Evolutionary conservation across 1,140 invertebrate genomes (phyloP).

Genomic region (Eumaeus atala): DNA sequence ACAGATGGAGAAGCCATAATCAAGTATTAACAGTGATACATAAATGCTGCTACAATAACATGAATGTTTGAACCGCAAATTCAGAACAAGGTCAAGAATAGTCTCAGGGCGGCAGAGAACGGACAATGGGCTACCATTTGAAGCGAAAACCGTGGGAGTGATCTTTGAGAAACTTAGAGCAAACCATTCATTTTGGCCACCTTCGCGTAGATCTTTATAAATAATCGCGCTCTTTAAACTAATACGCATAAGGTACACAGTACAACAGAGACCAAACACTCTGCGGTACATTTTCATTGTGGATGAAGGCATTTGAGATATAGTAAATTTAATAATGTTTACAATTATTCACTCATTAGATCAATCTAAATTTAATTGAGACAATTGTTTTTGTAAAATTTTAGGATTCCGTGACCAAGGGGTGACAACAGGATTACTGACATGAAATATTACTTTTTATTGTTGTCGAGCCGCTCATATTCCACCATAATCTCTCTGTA

Average conservation of each 20-base stretch:
- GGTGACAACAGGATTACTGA: too few species aligned
- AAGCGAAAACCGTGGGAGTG: slow-evolving; percentile 52
- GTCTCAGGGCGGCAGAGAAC: slow-evolving; percentile 47
- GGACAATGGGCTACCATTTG: slow-evolving; percentile 52
- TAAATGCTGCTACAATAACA: not conserved
- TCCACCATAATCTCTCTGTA: too few species aligned
- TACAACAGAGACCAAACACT: not conserved
- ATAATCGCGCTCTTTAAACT: not conserved
- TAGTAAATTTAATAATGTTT: slow-evolving; percentile 9
- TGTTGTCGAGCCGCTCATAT: too few species aligned
- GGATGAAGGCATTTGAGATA: slow-evolving; percentile 1
- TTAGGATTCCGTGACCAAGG: too few species aligned
- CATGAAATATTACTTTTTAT: too few species aligned
- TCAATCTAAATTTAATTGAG: not conserved
- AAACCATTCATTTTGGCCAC: slow-evolving; percentile 20
- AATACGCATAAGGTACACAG: not conserved
- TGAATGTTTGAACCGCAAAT: slow-evolving; percentile 29
- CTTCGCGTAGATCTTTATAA: not conserved
- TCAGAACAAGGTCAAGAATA: slow-evolving; percentile 61
- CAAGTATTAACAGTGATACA: not conserved
- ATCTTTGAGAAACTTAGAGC: slow-evolving; percentile 39
- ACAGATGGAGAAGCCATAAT: too few species aligned
- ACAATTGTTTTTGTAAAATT: too few species aligned
- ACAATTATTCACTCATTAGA: slow-evolving; percentile 8
- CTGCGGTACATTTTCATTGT: not conserved